Conservation (phyloP, 2,797 vertebrate genomes). For the Sus cebifrons region DNA sequence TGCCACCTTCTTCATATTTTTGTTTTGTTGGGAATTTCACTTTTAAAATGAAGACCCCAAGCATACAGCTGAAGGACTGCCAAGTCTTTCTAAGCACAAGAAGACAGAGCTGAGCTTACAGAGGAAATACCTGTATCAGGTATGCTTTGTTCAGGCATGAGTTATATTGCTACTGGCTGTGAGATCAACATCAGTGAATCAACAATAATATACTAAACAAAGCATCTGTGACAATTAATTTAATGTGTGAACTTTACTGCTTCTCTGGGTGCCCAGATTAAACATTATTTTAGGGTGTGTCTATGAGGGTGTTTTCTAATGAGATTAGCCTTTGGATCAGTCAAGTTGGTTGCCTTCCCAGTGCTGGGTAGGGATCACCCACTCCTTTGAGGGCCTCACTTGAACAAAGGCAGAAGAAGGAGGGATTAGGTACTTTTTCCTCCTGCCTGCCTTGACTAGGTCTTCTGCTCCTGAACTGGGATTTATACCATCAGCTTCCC, state of each 20-base stretch:
- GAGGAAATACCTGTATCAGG: not conserved
- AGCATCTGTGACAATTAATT: not conserved
- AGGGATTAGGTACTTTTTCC: not conserved
- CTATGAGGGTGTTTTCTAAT: not conserved
- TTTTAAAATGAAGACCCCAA: not conserved
- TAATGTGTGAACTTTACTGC: not conserved
- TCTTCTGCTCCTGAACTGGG: not conserved
- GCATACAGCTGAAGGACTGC: not conserved
- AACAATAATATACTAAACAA: conserved; percentile 24
- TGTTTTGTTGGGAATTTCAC: conserved; percentile 29
- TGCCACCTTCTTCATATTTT: not conserved
- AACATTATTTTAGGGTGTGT: not conserved
- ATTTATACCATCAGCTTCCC: not conserved
- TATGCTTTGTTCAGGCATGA: not conserved
- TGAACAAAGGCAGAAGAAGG: not conserved
- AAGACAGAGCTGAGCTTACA: not conserved
- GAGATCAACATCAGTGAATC: not conserved
- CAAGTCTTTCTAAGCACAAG: not conserved
- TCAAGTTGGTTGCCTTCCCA: not conserved
- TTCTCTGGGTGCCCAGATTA: conserved; percentile 13
- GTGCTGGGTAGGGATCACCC: not conserved
- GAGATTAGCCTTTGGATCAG: not conserved
- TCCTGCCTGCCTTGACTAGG: not conserved
- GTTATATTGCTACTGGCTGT: not conserved
- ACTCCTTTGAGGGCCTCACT: not conserved